Evolutionary conservation across 2,797 vertebrate genomes (phyloP), one percentile per base, ranked within the genome.

Genomic region (Heterohyrax brucei): DNA sequence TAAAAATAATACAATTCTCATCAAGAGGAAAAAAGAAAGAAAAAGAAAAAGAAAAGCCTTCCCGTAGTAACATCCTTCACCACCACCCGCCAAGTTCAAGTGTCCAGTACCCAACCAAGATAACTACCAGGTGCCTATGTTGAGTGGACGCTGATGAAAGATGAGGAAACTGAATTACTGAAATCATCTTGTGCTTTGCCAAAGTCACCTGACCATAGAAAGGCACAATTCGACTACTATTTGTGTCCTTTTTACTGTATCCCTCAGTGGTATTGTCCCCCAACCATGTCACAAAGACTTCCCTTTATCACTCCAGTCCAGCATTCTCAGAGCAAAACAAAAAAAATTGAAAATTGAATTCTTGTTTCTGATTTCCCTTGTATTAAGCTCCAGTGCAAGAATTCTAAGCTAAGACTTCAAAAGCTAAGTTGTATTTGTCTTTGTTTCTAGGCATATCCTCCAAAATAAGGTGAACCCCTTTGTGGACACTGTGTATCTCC

Each of bases 1-100:
- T 77, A 66, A 84, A 95, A 76, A 80, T 83, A 75, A 61, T 61
- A 61, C 18, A 93, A 84, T 77, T 77, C 13, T 90, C 16, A 50
- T 19, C 68, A 18, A 77, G 10, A 84, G 61, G 75, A 81, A 89
- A 95, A 68, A 56, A 4, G 12, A 56, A 5, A 68, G 68, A 56
- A 56, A 56, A 56, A 14, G 18, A 28, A 19, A 3, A 78, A 82
- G 68, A 75, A 73, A 19, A 72, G 4, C 5, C 68, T 64, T 21
- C 56, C 21, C 9, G 39, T 10, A 70, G 5, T n/a, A 73, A 61
- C 5, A 44, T 0, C 7, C 9, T 92, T 59, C 19, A 46, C 10
- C 5, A 64, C 24, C 22, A 64, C 33, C 10, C 3, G 59, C 24
- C 28, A 64, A 89, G 18, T 48, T 10, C 7, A 62, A 85, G 56